Evolutionary conservation across 2,797 vertebrate genomes (phyloP).

Genomic region (Pterois miles): DNA sequence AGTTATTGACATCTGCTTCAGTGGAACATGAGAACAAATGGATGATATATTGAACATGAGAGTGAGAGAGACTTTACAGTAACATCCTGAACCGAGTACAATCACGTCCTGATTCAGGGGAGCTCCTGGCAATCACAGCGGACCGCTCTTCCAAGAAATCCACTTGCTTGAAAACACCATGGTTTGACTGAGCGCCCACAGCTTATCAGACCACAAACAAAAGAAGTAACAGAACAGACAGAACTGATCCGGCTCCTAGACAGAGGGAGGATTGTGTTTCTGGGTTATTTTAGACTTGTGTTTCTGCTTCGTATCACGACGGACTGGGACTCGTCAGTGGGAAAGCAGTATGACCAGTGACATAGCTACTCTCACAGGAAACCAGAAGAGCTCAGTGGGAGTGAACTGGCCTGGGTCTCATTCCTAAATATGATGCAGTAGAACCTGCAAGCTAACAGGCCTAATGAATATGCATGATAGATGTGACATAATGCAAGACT

Average conservation of each 20-base stretch:
- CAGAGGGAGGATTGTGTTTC: conserved; percentile 42
- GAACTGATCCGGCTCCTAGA: conserved; percentile 35
- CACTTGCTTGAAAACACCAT: conserved; percentile 41
- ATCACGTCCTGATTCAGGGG: conserved; percentile 28
- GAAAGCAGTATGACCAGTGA: conserved; percentile 41
- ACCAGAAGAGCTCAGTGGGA: conserved; percentile 46
- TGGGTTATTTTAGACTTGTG: conserved; percentile 23
- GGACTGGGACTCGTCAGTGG: conserved; percentile 33
- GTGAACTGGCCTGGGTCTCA: conserved; percentile 23
- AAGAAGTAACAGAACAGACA: conserved; percentile 31
- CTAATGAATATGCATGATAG: conserved; percentile 38
- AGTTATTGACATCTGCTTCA: conserved; percentile 49
- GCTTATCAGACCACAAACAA: conserved; percentile 34
- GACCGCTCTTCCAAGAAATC: conserved; percentile 49
- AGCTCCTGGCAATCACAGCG: conserved; percentile 30
- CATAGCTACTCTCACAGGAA: conserved; percentile 55
- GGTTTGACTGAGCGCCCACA: conserved; percentile 25
- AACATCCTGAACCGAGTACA: conserved; percentile 22
- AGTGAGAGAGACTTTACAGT: conserved; percentile 16
- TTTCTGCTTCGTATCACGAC: conserved; percentile 45
- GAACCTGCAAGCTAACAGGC: background rate
- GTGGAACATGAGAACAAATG: conserved; percentile 44
- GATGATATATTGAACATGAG: conserved; percentile 49
- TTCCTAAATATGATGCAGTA: conserved; percentile 19
- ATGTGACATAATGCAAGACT: conserved; percentile 30